Percentiles rank a stretch among this genome's conserved stretches.
Evolutionary conservation across 2,113 vertebrate genomes (phyloP).

Genomic region (Mesocricetus auratus): DNA sequence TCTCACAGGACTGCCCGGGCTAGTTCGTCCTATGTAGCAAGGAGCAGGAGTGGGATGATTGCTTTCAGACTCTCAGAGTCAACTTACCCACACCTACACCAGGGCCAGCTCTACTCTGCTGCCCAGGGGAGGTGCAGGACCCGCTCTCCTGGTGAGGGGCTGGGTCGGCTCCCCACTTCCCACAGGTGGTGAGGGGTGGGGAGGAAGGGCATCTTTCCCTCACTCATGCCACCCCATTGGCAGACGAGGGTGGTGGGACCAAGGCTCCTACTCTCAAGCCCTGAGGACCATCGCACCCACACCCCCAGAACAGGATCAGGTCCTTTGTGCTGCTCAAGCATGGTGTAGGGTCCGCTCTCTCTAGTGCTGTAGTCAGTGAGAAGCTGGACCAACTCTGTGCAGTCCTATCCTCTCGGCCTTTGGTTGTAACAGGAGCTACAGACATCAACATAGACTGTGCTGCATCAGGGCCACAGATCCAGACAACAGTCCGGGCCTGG

Average conservation of each 20-base stretch:
- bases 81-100: neutral
- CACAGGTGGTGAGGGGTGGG: neutral
- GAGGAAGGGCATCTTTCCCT: neutral
- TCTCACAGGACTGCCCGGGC: neutral
- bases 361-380: neutral
- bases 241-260: neutral
- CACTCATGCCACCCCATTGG: neutral
- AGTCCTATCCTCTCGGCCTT: neutral
- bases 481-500: neutral
- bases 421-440: neutral
- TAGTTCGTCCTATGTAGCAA: neutral
- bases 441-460: neutral
- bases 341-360: neutral
- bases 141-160: neutral
- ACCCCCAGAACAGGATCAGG: neutral
- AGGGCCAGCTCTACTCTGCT: neutral
- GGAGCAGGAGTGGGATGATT: neutral
- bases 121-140: neutral
- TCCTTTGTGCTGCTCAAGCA: neutral
- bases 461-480: neutral
- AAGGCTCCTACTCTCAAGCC: no score
- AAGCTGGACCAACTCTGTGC: neutral
- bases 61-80: neutral
- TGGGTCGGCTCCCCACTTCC: neutral
- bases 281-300: neutral